Percentiles rank a stretch among this genome's conserved stretches.
These are phyloP conservation scores for Disparrhopalites patrizii DNA, from an alignment of 2,888 invertebrate species.

Conservation along the genomic window DNA sequence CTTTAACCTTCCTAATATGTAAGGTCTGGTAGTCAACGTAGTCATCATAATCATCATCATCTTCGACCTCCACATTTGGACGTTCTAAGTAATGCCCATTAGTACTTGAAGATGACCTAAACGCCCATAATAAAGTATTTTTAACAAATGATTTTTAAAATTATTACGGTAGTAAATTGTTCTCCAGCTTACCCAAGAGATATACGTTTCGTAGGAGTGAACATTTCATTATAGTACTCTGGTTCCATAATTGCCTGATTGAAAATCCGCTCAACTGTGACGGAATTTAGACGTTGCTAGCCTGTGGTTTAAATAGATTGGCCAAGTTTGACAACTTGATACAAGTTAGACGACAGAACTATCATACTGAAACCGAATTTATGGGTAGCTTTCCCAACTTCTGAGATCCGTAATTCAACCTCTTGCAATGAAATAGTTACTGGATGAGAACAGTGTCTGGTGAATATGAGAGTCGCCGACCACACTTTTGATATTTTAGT, in stretches of 20 bases:
- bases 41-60: conserved; percentile 31
- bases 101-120: not conserved
- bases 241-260: conserved; percentile 37
- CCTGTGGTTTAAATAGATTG: too few relatives aligned
- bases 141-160: not conserved
- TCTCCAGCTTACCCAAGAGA: conserved; percentile 30
- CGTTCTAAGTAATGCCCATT: conserved; percentile 17
- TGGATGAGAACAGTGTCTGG: too few relatives aligned
- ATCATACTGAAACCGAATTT: too few relatives aligned
- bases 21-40: conserved; percentile 31
- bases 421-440: too few relatives aligned
- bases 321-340: too few relatives aligned
- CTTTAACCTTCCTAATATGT: conserved; percentile 59
- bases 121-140: not conserved
- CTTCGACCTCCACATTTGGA: conserved; percentile 16
- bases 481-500: too few relatives aligned
- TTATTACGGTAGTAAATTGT: not conserved
- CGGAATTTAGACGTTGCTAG: too few relatives aligned
- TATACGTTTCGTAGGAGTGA: conserved; percentile 43
- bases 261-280: too few relatives aligned
- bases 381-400: too few relatives aligned
- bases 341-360: too few relatives aligned
- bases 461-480: too few relatives aligned
- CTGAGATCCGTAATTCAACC: too few relatives aligned
- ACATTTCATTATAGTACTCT: conserved; percentile 41